Conservation (phyloP, 2,113 vertebrate genomes). For the Periophthalmus modestus region DNA sequence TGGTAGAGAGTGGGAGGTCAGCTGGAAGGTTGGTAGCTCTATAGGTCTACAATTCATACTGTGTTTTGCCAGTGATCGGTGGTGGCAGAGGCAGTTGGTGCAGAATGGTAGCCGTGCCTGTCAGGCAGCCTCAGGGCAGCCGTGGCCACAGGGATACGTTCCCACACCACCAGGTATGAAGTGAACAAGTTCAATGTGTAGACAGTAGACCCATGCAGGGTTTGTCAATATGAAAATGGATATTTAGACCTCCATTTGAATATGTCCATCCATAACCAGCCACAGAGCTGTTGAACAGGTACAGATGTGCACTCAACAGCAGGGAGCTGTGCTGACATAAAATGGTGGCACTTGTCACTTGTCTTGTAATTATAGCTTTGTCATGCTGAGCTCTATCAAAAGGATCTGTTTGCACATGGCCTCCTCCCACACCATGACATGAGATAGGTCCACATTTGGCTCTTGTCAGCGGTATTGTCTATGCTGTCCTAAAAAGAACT, state of each 20-base stretch:
- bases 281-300: slow-evolving; percentile 9
- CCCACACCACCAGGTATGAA: no score
- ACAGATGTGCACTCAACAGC: slow-evolving; percentile 28
- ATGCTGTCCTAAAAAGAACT: slow-evolving; percentile 65
- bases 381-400: slow-evolving; percentile 52
- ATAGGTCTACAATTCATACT: no score
- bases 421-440: slow-evolving; percentile 63
- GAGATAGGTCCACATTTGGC: slow-evolving; percentile 43
- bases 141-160: no score
- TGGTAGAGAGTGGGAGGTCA: no score
- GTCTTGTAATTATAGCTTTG: slow-evolving; percentile 61
- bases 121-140: no score
- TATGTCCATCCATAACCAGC: neutral
- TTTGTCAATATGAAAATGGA: neutral
- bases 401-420: slow-evolving; percentile 67
- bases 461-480: slow-evolving; percentile 53
- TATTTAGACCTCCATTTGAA: neutral
- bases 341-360: slow-evolving; percentile 49
- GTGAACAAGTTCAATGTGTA: no score
- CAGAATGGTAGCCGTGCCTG: no score
- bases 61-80: no score
- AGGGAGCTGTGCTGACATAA: slow-evolving; percentile 32
- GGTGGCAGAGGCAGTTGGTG: no score
- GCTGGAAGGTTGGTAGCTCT: no score
- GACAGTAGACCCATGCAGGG: no score